Percentiles rank a stretch among this genome's conserved stretches.
phyloP scores from a whole-genome alignment of 2,797 vertebrate species.

The Hirundo rustica region DNA sequence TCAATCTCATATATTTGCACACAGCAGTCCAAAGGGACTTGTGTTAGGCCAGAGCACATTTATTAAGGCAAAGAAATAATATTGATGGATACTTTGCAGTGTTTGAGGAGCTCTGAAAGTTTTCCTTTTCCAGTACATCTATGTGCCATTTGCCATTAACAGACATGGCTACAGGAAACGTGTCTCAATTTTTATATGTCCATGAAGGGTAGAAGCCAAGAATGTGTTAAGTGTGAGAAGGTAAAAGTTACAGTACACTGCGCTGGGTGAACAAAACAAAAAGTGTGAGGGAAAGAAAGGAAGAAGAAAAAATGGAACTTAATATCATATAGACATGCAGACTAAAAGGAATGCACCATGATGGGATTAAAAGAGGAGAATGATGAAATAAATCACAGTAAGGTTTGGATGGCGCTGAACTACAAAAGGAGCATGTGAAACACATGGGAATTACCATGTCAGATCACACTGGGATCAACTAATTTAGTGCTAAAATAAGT shows the following conservation, averaged over 20 bases:
- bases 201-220: neutral
- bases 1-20: neutral
- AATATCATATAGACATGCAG: neutral
- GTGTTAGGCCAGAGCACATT: neutral
- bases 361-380: neutral
- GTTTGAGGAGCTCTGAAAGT: neutral
- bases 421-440: neutral
- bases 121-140: neutral
- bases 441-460: neutral
- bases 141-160: neutral
- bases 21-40: neutral
- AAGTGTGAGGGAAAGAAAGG: neutral
- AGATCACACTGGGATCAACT: neutral
- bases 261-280: neutral
- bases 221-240: neutral
- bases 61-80: neutral
- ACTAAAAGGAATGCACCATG: neutral
- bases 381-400: neutral
- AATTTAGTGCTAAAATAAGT: neutral
- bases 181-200: neutral
- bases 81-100: neutral
- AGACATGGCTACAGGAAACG: neutral
- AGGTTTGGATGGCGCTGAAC: neutral
- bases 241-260: neutral
- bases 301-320: neutral